Conservation (phyloP, 2,797 vertebrate species). For the Helicolenus hilgendorfi region DNA sequence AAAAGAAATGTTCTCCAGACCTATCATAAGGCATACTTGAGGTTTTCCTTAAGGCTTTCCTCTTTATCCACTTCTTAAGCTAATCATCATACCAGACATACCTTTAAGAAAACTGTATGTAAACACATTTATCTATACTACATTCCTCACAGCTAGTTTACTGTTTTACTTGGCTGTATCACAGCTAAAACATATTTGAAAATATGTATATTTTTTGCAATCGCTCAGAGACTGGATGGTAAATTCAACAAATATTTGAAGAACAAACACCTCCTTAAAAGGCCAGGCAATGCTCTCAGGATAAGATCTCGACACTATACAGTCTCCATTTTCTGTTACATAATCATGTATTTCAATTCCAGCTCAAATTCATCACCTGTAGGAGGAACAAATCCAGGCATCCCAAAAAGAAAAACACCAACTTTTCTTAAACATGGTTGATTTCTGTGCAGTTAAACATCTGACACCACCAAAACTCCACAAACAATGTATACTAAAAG, state of each 20-base stretch:
- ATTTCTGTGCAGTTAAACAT: neutral
- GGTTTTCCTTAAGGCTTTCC: slow-evolving; percentile 21
- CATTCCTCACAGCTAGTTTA: slow-evolving; percentile 22
- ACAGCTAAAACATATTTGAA: neutral
- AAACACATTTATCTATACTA: slow-evolving; percentile 45
- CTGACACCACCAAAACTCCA: neutral
- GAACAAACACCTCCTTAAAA: slow-evolving; percentile 14
- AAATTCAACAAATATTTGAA: slow-evolving; percentile 4
- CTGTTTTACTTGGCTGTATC: neutral
- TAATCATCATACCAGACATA: slow-evolving; percentile 65
- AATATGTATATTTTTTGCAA: neutral
- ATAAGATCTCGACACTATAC: neutral
- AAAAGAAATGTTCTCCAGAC: neutral
- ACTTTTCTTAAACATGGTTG: neutral
- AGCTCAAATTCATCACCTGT: neutral
- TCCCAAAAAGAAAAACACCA: neutral
- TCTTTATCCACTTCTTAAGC: slow-evolving; percentile 4
- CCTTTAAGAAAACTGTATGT: slow-evolving; percentile 22
- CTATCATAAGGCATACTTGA: neutral
- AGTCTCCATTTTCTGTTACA: neutral
- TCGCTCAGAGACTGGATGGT: neutral
- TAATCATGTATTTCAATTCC: neutral
- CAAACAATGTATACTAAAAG: neutral
- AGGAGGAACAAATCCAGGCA: neutral
- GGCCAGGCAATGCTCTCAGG: neutral